Conservation (phyloP, 92 coral and sea anemone species). For the Montipora capitata region DNA sequence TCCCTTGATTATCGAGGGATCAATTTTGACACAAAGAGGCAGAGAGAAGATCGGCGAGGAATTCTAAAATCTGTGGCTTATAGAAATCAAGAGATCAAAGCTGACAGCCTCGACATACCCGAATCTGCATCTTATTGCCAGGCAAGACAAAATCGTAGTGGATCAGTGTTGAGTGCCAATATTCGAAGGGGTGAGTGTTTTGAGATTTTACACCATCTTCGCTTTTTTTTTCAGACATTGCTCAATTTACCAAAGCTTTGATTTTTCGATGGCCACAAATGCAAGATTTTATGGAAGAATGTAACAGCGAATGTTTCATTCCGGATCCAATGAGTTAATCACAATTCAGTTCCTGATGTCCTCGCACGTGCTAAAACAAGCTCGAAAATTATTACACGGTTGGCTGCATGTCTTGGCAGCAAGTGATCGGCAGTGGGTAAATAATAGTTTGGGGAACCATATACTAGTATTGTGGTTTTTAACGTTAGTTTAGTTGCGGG, state of each 20-base stretch:
- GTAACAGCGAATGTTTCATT: no score
- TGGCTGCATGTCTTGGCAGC: background rate
- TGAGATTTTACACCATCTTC: background rate
- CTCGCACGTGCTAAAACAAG: background rate
- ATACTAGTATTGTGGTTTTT: no score
- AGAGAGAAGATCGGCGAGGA: conserved; percentile 76
- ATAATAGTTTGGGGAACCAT: no score
- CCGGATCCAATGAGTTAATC: no score
- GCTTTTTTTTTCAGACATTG: conserved; percentile 12
- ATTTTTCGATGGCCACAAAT: background rate
- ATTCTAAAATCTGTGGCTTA: conserved; percentile 91
- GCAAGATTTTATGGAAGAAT: background rate
- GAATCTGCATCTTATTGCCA: background rate
- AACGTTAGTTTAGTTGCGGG: background rate
- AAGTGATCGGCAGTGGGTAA: no score
- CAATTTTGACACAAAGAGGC: conserved; percentile 21
- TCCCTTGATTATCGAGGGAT: conserved; percentile 27
- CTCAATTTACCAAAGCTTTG: background rate
- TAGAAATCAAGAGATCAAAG: conserved; percentile 85
- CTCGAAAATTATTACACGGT: background rate
- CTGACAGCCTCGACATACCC: conserved; percentile 78
- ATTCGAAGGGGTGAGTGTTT: conserved; percentile 44
- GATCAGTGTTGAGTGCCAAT: conserved; percentile 16
- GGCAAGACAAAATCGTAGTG: conserved; percentile 39
- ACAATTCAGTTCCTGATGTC: no score